Percentiles rank a stretch among this genome's conserved stretches.
Evolutionary conservation across 2,797 vertebrate species (phyloP).

Genomic region (Melanitta fusca): DNA sequence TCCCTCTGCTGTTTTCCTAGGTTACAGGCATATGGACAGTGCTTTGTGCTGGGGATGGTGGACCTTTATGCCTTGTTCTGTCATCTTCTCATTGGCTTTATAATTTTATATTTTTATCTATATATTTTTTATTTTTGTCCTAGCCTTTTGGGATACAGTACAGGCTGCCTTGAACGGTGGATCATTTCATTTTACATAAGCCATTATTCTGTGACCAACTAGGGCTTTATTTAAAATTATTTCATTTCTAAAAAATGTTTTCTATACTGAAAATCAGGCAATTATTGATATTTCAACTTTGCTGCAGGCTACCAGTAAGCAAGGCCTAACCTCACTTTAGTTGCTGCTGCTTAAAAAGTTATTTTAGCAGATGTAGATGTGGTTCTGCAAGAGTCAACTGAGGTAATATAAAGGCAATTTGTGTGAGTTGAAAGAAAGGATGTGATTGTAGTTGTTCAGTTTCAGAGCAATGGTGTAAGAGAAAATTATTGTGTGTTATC

Average conservation of each 20-base stretch:
- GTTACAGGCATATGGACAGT: neutral
- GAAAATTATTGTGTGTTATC: slow-evolving; percentile 49
- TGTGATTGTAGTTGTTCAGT: neutral
- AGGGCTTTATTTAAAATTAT: neutral
- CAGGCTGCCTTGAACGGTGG: neutral
- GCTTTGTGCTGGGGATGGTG: neutral
- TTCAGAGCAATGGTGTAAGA: slow-evolving; percentile 35
- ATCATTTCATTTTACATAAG: neutral
- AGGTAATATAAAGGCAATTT: neutral
- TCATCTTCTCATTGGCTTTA: neutral
- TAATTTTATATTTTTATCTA: too few species aligned
- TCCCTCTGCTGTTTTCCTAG: neutral
- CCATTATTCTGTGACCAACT: neutral
- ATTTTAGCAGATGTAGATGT: neutral
- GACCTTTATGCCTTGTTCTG: neutral
- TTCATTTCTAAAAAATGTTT: neutral
- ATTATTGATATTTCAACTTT: neutral
- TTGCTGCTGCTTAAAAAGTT: neutral
- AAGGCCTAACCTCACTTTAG: neutral
- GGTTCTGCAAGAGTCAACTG: neutral
- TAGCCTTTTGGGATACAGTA: neutral
- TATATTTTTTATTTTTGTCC: too few species aligned
- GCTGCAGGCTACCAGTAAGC: neutral
- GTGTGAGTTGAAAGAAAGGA: neutral
- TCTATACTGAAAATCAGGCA: neutral